Base-by-base conservation (phyloP, 1,140 invertebrate species). In the Akabosia matsudoensis region DNA sequence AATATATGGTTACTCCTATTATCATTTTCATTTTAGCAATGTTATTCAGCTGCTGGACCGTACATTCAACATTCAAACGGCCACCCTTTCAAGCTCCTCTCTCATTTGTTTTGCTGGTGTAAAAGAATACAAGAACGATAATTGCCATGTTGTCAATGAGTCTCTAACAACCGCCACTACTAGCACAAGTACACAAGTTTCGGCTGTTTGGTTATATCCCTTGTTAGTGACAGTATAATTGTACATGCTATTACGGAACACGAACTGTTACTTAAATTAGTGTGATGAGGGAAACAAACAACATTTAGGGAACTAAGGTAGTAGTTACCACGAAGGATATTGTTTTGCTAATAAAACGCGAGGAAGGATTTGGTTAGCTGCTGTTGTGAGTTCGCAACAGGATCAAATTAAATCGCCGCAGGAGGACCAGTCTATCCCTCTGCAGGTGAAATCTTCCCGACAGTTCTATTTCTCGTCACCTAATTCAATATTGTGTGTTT, bases 401-500 rank as follows among this genome's bases (percentile, higher is more conserved):
- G 61, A 67, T 67, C 26, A 67, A 28, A 67, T 56, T 56, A 56
- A 10, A 67, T 67, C 61, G 4, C 26, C 30, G 31, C 61, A 67
- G 10, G 14, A 67, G 24, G 33, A 75, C 3, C 54, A 64, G 54
- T 26, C 24, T 37, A 37, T 75, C 54, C 61, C 34, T n/a, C n/a
- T 64, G 54, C 33, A 67, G 56, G 33, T 75, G 56, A n/a, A 75
- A 64, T 67, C 28, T 33, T 7, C n/a, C 31, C 37, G 56, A 75
- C 74, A 75, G 56, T 75, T 72, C 70, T 61, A 75, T 34, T 75
- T 67, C 56, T 67, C 54, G 70, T 67, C 31, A 75, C 61, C 61
- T 67, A 2, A 67, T 67, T 67, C 31, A 2, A 67, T 30, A 30
- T n/a, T 7, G 61, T n/a, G n/a, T 67, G 31, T n/a, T 30, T 67